Evolutionary conservation across 1,140 invertebrate genomes (phyloP).

Genomic region (Psix sp.): DNA sequence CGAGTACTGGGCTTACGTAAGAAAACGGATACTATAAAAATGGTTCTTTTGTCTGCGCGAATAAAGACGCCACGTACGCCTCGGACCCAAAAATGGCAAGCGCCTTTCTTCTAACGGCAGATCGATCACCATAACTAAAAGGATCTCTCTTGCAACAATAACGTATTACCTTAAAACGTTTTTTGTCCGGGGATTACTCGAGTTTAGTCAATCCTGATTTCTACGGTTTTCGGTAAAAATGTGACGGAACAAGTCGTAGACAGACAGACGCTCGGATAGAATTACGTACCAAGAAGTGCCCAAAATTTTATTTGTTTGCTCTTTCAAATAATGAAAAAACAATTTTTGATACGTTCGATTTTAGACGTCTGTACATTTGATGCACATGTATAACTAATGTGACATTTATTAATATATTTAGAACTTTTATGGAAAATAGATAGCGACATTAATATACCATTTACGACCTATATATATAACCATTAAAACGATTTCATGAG

Average conservation of each 20-base stretch:
- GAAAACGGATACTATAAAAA: conserved; percentile 39
- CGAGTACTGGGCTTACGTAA: conserved; percentile 30
- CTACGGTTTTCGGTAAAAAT: conserved; percentile 24
- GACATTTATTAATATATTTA: too few species aligned
- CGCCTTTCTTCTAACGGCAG: conserved; percentile 39
- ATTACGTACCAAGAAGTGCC: too few species aligned
- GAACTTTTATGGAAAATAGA: too few species aligned
- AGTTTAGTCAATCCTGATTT: conserved; percentile 46
- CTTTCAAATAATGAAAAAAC: too few species aligned
- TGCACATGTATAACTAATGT: too few species aligned
- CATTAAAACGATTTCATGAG: too few species aligned
- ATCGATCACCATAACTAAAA: conserved; percentile 57
- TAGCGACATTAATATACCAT: too few species aligned
- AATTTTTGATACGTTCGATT: too few species aligned
- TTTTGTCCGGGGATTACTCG: conserved; percentile 45
- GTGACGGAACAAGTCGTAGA: conserved; percentile 1
- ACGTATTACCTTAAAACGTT: conserved; percentile 52
- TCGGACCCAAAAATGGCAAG: conserved; percentile 56
- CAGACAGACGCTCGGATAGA: too few species aligned
- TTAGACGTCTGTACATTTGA: too few species aligned
- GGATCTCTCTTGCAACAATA: conserved; percentile 56
- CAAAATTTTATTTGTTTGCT: too few species aligned
- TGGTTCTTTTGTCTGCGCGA: conserved; percentile 42
- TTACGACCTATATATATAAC: too few species aligned
- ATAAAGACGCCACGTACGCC: conserved; percentile 43